Evolutionary conservation across 2,797 vertebrate genomes (phyloP).

Genomic region (Lacerta bilineata): DNA sequence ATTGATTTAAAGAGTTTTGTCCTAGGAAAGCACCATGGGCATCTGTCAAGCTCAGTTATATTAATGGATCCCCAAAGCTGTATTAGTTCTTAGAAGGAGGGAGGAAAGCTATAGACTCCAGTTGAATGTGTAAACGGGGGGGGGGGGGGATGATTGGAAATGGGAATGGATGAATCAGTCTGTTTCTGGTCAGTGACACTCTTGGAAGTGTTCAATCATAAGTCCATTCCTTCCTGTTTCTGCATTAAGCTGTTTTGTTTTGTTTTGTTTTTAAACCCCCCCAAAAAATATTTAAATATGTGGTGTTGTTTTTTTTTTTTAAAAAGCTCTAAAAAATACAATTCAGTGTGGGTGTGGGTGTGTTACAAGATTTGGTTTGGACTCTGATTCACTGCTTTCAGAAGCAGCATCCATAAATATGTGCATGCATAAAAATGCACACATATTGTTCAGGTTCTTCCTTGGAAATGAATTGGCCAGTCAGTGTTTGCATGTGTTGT

Average conservation of each 20-base stretch:
- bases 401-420: too few relatives aligned
- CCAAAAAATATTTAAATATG: not conserved
- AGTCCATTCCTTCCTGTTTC: not conserved
- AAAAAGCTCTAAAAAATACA: not conserved
- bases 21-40: not conserved
- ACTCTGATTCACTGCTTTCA: too few relatives aligned
- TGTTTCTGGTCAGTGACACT: not conserved
- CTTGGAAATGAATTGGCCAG: not conserved
- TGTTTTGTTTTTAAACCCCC: not conserved
- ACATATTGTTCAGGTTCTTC: not conserved
- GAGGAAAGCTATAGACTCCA: not conserved
- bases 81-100: not conserved
- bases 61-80: not conserved
- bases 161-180: not conserved
- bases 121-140: not conserved
- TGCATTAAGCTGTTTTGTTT: not conserved
- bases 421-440: not conserved
- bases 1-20: not conserved
- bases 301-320: too few relatives aligned
- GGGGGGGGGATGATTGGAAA: not conserved
- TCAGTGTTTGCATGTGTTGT: not conserved
- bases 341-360: not conserved
- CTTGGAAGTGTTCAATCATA: not conserved
- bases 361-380: too few relatives aligned
- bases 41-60: slow-evolving; percentile 2